Evolutionary conservation across 2,797 vertebrate species (phyloP).

Genomic region (Coregonus ussuriensis): DNA sequence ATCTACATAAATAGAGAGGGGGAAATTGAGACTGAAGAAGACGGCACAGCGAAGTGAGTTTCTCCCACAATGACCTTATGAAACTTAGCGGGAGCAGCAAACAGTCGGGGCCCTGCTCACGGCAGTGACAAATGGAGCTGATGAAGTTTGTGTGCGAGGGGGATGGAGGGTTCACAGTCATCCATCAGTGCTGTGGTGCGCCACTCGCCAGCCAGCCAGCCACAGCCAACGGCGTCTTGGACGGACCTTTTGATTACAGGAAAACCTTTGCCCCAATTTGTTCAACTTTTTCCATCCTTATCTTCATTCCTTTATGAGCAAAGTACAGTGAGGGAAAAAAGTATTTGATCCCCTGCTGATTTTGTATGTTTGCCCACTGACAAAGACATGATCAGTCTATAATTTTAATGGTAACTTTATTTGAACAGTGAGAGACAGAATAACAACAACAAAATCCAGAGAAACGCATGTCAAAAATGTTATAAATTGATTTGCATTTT

Average conservation of each 20-base stretch:
- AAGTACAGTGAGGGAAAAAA: too few species aligned
- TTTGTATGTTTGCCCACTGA: too few species aligned
- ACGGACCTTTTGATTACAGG: too few species aligned
- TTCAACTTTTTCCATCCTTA: neutral
- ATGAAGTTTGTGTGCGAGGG: slow-evolving; percentile 39
- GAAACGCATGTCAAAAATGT: too few species aligned
- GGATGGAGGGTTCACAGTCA: slow-evolving; percentile 22
- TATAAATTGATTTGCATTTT: too few species aligned
- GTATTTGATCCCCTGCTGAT: too few species aligned
- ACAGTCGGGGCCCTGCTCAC: slow-evolving; percentile 13
- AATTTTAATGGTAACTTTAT: too few species aligned
- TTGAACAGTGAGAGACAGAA: too few species aligned
- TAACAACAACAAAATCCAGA: too few species aligned
- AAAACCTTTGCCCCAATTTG: neutral
- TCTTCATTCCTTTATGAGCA: neutral
- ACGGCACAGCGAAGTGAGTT: neutral
- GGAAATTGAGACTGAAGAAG: neutral
- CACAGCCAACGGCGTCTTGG: too few species aligned
- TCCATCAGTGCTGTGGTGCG: slow-evolving; percentile 27
- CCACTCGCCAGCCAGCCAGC: neutral
- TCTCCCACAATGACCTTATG: slow-evolving; percentile 24
- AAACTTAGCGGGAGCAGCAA: slow-evolving; percentile 15
- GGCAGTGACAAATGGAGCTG: slow-evolving; percentile 28
- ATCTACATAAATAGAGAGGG: slow-evolving; percentile 16
- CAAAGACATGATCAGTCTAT: too few species aligned